Base-by-base conservation (phyloP, 2,888 invertebrate species). In the Pyralis farinalis region DNA sequence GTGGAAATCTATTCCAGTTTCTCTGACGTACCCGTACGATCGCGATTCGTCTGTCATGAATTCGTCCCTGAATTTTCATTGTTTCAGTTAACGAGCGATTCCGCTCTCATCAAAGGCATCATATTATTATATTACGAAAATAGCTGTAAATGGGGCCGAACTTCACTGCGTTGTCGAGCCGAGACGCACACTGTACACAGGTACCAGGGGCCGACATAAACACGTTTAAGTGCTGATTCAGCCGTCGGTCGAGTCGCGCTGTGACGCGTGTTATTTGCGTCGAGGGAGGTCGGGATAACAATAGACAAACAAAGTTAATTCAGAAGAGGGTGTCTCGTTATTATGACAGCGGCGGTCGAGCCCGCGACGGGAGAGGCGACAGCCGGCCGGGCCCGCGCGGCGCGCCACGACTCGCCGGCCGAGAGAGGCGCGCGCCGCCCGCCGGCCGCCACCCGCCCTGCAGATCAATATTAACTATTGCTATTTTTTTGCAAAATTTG, bases 1-100 rank as follows among this genome's bases (percentile, higher is more conserved):
- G 66, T 72, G 74, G 59, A 69, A 72, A 75, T 81, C 87, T 88
- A 86, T 86, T 87, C 84, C 84, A 76, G 86, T 73, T 80, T 63
- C 68, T 70, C 68, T 82, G 85, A 85, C 87, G 87, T 69, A 72
- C 71, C 59, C 63, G 63, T 65, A 71, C 70, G 75, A 71, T 77
- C 71, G 81, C 59, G 69, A 68, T 74, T 77, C 75, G 76, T 76
- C 72, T 76, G 76, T 79, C 81, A 71, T 67, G 72, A 65, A 57
- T 55, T 56, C 69, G 72, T 62, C 63, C 60, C 55, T 73, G 69
- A 71, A 73, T 67, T 69, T 67, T 71, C 74, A 79, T 82, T 81
- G 78, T 82, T 82, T 66, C 59, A 49, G 55, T 59, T 55, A 60
- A 59, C 66, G 55, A 56, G 57, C 65, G 53, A 55, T 66, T 58